Base-by-base conservation (phyloP, 1,140 invertebrate genomes). In the Halictus rubicundus region DNA sequence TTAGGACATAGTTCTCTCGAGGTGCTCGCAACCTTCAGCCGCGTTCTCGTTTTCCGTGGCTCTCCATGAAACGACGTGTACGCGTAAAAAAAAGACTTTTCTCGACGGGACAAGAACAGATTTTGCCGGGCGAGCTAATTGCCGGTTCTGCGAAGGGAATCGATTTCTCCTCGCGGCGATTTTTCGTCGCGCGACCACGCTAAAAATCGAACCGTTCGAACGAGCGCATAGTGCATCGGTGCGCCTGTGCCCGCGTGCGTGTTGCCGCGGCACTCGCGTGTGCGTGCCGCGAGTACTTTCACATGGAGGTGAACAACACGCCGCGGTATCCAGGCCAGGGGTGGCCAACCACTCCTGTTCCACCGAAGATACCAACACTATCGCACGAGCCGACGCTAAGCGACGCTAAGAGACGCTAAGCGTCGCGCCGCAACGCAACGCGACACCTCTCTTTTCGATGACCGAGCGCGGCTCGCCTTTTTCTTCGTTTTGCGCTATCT, bases 251-350 rank as follows among this genome's bases (percentile, higher is more conserved):
- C 63, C 70, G 54, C 39, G 69, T 69, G 54, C 49, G 54, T 49
- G 61, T 42, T 69, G 25, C 37, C 21, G 32, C 66, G 39, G 61
- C 37, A 32, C 32, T 6, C 72, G 71, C 46, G 68, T 65, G 52
- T 60, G 63, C 46, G 75, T 64, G 68, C 72, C 61, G 83, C 81
- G 86, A 88, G 83, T 89, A 91, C 90, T 91, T 91, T 91, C 90
- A 90, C 90, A 89, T 86, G 89, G 88, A 91, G 90, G 89, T 90
- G 90, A 91, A 91, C 88, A 91, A 90, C 89, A 91, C 85, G 81
- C 68, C 59, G 74, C 88, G 89, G 89, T 90, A 91, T 91, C 90
- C 85, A 90, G 90, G 90, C 90, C 89, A 91, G 90, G 88, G 90
- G 89, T 91, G 88, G 88, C 87, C 89, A 91, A 86, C 84, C 84